These are phyloP conservation scores for Elegia similella DNA, from an alignment of 2,888 invertebrate genomes.

Conservation along the genomic window DNA sequence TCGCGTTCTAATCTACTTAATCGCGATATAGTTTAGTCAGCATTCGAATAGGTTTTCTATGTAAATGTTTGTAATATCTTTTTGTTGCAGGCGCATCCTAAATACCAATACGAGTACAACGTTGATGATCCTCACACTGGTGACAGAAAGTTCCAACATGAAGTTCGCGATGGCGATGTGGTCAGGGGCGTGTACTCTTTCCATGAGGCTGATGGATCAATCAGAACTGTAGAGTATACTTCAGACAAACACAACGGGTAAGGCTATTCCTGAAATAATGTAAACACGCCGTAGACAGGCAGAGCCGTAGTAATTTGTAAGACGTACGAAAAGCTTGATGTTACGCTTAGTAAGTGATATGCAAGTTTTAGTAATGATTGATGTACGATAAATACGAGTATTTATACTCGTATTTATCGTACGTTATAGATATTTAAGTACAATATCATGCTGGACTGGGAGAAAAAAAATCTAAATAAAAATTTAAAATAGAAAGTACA, in stretches of 20 bases:
- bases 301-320: too few relatives aligned
- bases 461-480: too few relatives aligned
- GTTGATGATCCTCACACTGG: constrained; percentile 84
- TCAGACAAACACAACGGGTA: constrained; percentile 82
- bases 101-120: constrained; percentile 83
- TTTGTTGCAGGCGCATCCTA: constrained; percentile 74
- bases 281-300: not conserved
- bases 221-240: constrained; percentile 82
- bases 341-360: not conserved
- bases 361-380: not conserved
- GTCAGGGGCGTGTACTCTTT: constrained; percentile 84
- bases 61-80: constrained; percentile 32
- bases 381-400: not conserved
- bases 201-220: constrained; percentile 82
- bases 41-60: constrained; percentile 40
- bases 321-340: too few relatives aligned
- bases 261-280: constrained; percentile 25
- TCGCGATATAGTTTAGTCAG: constrained; percentile 31
- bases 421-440: too few relatives aligned
- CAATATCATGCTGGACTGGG: too few relatives aligned
- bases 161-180: constrained; percentile 82
- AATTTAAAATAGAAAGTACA: too few relatives aligned
- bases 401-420: too few relatives aligned
- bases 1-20: constrained; percentile 46
- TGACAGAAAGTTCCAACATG: constrained; percentile 83